These are phyloP conservation scores for Oenanthe oenanthe DNA, from an alignment of 2,113 vertebrate genomes.

Conservation along the genomic window DNA sequence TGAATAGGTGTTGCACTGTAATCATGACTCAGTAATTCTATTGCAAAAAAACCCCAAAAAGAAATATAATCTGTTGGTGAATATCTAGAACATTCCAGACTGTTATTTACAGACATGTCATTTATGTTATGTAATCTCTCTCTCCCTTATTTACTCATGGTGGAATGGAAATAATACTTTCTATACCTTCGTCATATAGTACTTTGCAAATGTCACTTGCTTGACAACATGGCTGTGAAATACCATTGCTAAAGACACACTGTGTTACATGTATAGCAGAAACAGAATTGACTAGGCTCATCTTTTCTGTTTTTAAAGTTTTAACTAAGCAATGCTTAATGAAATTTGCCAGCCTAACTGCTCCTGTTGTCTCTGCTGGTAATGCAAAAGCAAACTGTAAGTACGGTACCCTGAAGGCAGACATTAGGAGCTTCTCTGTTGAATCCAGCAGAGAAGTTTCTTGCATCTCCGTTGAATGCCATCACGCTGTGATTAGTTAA, in stretches of 20 bases:
- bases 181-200: neutral
- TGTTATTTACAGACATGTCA: neutral
- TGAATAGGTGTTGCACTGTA: neutral
- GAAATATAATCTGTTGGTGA: neutral
- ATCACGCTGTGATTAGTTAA: conserved; percentile 82
- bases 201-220: neutral
- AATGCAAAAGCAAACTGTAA: conserved; percentile 51
- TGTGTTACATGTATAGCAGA: neutral
- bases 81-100: neutral
- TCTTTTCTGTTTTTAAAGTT: conserved; percentile 9
- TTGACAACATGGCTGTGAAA: neutral
- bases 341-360: conserved; percentile 49
- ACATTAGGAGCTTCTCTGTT: conserved; percentile 61
- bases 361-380: conserved; percentile 49
- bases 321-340: conserved; percentile 50
- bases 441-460: conserved; percentile 74
- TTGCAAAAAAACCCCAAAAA: neutral
- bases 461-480: conserved; percentile 63
- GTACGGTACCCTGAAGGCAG: conserved; percentile 70
- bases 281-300: neutral
- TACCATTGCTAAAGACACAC: neutral
- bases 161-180: neutral
- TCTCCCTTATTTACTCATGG: neutral
- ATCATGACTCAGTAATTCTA: neutral
- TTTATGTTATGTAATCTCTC: neutral